Percentiles rank a stretch among this genome's conserved stretches.
These are phyloP conservation scores for Lasaia peninsularis DNA, from an alignment of 1,140 invertebrate genomes.

Conservation along the genomic window DNA sequence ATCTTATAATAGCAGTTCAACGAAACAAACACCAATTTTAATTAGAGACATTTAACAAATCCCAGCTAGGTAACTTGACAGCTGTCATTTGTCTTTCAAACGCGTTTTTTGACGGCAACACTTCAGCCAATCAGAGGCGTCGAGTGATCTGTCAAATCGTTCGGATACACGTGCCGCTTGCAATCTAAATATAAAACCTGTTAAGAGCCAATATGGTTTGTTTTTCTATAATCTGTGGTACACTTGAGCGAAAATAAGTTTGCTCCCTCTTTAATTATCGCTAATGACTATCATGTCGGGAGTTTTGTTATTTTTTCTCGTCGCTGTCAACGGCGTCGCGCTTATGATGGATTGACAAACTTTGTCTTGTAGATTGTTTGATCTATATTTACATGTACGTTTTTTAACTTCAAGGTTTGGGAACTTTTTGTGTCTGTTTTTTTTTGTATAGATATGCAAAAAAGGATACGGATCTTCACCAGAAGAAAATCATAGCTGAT, in stretches of 20 bases:
- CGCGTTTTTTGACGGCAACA: slow-evolving; percentile 1
- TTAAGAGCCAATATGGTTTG: not conserved
- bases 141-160: slow-evolving; percentile 1
- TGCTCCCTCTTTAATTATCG: slow-evolving; percentile 5
- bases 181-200: not conserved
- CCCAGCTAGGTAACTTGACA: slow-evolving; percentile 10
- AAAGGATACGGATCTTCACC: too few relatives aligned
- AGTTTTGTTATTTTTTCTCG: slow-evolving; percentile 9
- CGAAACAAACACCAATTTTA: slow-evolving; percentile 3
- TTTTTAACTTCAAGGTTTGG: not conserved
- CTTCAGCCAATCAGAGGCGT: slow-evolving; percentile 6
- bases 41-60: slow-evolving; percentile 3
- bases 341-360: slow-evolving; percentile 7
- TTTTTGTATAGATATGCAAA: too few relatives aligned
- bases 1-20: not conserved
- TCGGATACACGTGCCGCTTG: not conserved
- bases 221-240: not conserved
- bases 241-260: not conserved
- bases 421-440: not conserved
- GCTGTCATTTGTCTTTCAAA: slow-evolving; percentile 8
- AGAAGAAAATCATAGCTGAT: too few relatives aligned
- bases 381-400: slow-evolving; percentile 2
- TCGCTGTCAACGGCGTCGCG: slow-evolving; percentile 1
- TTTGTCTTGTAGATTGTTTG: slow-evolving; percentile 6
- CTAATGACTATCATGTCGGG: slow-evolving; percentile 9